A percentile compares a stretch with the other conserved stretches of the same genome.
These are phyloP conservation scores for Zoanthus sansibaricus DNA, from an alignment of 92 coral and sea anemone species.

Conservation along the genomic window DNA sequence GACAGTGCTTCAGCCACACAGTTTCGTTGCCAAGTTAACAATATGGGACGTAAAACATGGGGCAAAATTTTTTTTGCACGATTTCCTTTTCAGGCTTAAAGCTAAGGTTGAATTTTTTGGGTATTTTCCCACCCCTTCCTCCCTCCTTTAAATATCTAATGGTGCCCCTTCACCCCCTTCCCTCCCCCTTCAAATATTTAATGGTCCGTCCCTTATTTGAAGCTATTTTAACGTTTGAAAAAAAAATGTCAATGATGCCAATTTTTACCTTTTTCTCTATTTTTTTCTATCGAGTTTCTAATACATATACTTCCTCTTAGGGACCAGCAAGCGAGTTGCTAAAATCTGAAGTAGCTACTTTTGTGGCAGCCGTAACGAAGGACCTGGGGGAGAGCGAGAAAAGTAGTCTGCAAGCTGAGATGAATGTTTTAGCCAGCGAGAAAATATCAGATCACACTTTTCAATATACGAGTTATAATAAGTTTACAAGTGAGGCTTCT, in stretches of 20 bases:
- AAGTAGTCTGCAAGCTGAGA: slow-evolving; percentile 18
- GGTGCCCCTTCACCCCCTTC: too few relatives aligned
- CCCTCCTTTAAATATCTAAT: too few relatives aligned
- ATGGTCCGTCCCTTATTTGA: too few relatives aligned
- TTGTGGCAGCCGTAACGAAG: slow-evolving; percentile 23
- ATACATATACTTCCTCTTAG: background rate
- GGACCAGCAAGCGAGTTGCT: slow-evolving; percentile 8
- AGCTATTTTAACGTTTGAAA: too few relatives aligned
- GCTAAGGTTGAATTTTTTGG: too few relatives aligned
- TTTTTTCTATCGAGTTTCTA: too few relatives aligned
- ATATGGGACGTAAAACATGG: slow-evolving; percentile 6
- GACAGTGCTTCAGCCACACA: background rate
- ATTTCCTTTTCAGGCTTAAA: too few relatives aligned
- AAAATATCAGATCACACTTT: slow-evolving; percentile 12
- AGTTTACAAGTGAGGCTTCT: background rate
- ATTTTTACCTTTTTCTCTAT: too few relatives aligned
- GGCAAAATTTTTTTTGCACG: too few relatives aligned
- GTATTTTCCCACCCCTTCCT: too few relatives aligned
- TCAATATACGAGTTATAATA: background rate
- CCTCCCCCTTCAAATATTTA: too few relatives aligned
- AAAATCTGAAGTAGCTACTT: slow-evolving; percentile 17
- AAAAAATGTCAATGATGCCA: too few relatives aligned
- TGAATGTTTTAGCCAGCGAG: slow-evolving; percentile 37
- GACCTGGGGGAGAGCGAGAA: background rate
- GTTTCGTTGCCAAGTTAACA: slow-evolving; percentile 23